These are phyloP conservation scores for Andrena fulva DNA, from an alignment of 2,888 invertebrate species.

Conservation along the genomic window DNA sequence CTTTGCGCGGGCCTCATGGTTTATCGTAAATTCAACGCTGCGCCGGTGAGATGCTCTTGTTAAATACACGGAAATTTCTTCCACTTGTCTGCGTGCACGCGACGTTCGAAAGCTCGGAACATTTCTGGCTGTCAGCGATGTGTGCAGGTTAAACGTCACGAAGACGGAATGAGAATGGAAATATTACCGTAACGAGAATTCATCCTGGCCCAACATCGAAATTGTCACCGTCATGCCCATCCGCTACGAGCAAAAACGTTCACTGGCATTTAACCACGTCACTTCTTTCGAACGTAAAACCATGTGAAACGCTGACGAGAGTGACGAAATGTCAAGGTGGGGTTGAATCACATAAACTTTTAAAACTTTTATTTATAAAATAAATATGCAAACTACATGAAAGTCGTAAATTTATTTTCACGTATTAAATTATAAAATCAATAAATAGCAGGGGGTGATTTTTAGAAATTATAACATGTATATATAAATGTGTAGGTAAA, in stretches of 20 bases:
- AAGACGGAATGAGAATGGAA: neutral
- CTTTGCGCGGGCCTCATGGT: constrained; percentile 75
- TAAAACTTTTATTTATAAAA: constrained; percentile 51
- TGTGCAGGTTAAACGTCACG: neutral
- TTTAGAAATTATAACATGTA: constrained; percentile 42
- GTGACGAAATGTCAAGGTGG: too few relatives aligned
- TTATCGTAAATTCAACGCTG: neutral
- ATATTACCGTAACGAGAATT: neutral
- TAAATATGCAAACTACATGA: constrained; percentile 50
- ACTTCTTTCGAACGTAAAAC: neutral
- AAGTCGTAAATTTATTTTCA: constrained; percentile 33
- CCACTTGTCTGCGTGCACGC: neutral
- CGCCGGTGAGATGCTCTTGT: neutral
- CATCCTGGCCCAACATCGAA: neutral
- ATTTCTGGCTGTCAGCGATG: neutral
- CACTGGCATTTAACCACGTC: neutral
- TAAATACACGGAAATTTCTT: neutral
- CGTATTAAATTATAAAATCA: constrained; percentile 70
- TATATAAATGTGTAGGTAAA: neutral
- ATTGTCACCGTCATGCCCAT: neutral
- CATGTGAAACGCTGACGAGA: neutral
- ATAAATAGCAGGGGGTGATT: constrained; percentile 64
- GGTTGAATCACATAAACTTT: neutral
- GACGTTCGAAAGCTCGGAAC: neutral
- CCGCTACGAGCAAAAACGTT: neutral